phyloP scores from a whole-genome alignment of 2,797 vertebrate species.

The Ambastaia sidthimunki region DNA sequence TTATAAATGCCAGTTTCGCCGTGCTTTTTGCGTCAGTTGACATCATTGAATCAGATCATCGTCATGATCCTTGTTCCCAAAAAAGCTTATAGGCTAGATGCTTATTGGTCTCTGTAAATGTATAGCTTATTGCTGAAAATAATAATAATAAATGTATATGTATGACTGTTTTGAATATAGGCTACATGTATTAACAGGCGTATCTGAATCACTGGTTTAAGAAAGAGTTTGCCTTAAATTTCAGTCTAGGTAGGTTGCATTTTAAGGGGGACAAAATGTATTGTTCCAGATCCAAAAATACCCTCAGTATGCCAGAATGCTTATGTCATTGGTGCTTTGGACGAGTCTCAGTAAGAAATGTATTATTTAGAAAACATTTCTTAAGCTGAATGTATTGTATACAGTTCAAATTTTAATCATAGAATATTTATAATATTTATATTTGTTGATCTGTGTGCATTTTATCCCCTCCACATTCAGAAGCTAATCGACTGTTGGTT shows the following conservation, averaged over 20 bases:
- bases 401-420: too few species aligned
- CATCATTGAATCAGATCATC: background rate
- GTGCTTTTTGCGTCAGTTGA: conserved; percentile 18
- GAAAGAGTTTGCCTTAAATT: conserved; percentile 15
- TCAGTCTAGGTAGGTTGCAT: background rate
- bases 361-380: too few species aligned
- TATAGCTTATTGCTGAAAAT: background rate
- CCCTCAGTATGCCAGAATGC: background rate
- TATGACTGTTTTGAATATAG: background rate
- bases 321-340: conserved; percentile 6
- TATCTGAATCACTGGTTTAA: background rate
- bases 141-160: background rate
- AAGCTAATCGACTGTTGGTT: background rate
- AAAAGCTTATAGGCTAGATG: background rate
- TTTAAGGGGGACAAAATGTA: background rate
- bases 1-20: conserved; percentile 1
- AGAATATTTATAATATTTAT: too few species aligned
- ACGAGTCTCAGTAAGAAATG: background rate
- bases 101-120: background rate
- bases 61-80: background rate
- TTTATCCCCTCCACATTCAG: conserved; percentile 1
- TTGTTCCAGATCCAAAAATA: conserved; percentile 26
- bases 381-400: too few species aligned
- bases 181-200: background rate
- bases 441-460: background rate